Evolutionary conservation across 2,888 invertebrate genomes (phyloP).

Genomic region (Esperia sulphurella): DNA sequence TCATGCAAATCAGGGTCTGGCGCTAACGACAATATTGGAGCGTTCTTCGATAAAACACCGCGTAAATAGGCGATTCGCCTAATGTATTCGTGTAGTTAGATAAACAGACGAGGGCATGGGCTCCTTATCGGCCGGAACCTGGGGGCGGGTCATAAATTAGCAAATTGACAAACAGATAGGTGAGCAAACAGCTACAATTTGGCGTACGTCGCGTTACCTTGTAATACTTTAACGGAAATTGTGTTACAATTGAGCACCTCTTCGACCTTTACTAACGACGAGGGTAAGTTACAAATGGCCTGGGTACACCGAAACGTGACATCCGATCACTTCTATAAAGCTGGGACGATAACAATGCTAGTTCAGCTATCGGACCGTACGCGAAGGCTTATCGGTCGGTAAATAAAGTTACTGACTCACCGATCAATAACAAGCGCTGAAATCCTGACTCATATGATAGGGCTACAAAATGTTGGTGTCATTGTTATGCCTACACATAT

Average conservation of each 20-base stretch:
- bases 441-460: conserved; percentile 11
- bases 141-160: conserved; percentile 19
- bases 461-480: background rate
- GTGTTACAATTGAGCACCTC: conserved; percentile 2
- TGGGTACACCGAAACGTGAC: conserved; percentile 1
- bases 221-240: conserved; percentile 6
- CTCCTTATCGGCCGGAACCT: conserved; percentile 33
- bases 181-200: conserved; percentile 10
- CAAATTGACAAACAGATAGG: conserved; percentile 32
- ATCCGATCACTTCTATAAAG: conserved; percentile 1
- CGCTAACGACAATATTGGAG: conserved; percentile 16
- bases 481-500: background rate
- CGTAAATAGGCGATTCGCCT: conserved; percentile 23
- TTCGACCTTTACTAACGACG: background rate
- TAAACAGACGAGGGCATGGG: conserved; percentile 32
- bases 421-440: conserved; percentile 30
- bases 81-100: conserved; percentile 30
- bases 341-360: conserved; percentile 8
- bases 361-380: conserved; percentile 19
- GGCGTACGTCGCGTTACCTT: conserved; percentile 1
- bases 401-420: conserved; percentile 35
- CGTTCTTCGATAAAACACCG: conserved; percentile 21
- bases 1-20: conserved; percentile 40
- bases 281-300: background rate
- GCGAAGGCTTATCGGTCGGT: conserved; percentile 30